Evolutionary conservation across 2,797 vertebrate species (phyloP), one percentile per base, ranked within the genome.

Genomic region (Okamejei kenojei): DNA sequence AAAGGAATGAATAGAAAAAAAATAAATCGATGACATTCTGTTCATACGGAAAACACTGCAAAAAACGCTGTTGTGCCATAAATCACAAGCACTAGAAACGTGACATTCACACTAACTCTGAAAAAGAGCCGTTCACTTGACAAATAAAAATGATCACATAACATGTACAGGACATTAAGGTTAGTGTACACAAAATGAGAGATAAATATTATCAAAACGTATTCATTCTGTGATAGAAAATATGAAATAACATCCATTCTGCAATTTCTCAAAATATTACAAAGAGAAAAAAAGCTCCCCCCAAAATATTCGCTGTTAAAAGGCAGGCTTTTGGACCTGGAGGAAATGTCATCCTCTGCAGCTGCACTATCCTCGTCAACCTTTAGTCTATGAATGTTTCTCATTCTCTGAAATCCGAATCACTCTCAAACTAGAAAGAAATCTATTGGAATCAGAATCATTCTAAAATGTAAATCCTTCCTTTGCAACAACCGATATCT

Each of bases 271-370:
- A 7, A 29, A 76, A 76, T 29, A 13, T 91, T 74, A 7, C 45
- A 92, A 92, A 45, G 76, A 74, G 29, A 63, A 29, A 19, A 68
- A 26, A n/a, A 88, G 19, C 19, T 61, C 63, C 9, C 17, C 63
- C 63, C 19, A 35, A 88, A 65, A 88, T 88, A 3, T 29, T 92
- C 0, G 21, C 11, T 45, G 1, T 92, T 26, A 54, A 13, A 73
- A 26, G 65, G 90, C 68, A 35, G 90, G 90, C 90, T 74, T 92
- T 92, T 73, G 73, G 90, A 92, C 90, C 90, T 45, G 54, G 90
- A 76, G 90, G 90, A 92, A 92, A 76, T 74, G 68, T 92, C 90
- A 45, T 71, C 38, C 38, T 92, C 71, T 92, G 68, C 90, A 92
- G 45, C 90, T 74, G 90, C 90, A 2, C 71, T 45, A 74, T 76